Evolutionary conservation across 2,113 vertebrate species (phyloP).

Genomic region (Xyliphius kryptos): DNA sequence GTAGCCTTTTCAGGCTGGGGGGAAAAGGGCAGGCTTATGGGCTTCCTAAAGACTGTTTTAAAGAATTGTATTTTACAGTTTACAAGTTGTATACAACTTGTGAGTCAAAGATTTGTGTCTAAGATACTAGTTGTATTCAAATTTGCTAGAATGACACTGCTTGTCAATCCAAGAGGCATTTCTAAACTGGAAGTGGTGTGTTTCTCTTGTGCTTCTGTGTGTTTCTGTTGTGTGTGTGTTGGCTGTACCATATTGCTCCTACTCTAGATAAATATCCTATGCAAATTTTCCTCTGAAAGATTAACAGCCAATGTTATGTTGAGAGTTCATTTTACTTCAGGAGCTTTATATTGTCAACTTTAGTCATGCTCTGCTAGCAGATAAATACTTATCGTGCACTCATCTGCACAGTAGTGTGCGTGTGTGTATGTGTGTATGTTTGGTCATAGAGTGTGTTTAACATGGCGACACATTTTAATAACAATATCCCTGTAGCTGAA

Average conservation of each 20-base stretch:
- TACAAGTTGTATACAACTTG: too few relatives aligned
- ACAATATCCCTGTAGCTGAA: constrained; percentile 10
- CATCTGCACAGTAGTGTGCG: too few relatives aligned
- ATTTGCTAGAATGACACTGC: neutral
- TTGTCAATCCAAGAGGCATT: neutral
- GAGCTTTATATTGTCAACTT: constrained; percentile 34
- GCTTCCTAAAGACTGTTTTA: too few relatives aligned
- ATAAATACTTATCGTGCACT: constrained; percentile 12
- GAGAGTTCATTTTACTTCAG: constrained; percentile 26
- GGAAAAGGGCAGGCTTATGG: too few relatives aligned
- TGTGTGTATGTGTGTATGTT: neutral
- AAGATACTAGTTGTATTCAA: neutral
- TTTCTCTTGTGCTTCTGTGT: too few relatives aligned
- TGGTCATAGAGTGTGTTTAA: too few relatives aligned
- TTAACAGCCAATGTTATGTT: constrained; percentile 22
- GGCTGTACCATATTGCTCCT: neutral
- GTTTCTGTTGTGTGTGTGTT: too few relatives aligned
- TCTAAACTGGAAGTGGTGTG: too few relatives aligned
- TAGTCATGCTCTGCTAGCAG: constrained; percentile 23
- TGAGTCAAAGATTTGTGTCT: too few relatives aligned
- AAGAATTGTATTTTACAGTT: too few relatives aligned
- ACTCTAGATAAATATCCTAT: constrained; percentile 13
- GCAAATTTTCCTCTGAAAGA: constrained; percentile 18
- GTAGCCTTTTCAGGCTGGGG: too few relatives aligned
- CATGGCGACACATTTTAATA: neutral